Conservation (phyloP, 2,113 vertebrate species). For the Chionodraco myersi region DNA sequence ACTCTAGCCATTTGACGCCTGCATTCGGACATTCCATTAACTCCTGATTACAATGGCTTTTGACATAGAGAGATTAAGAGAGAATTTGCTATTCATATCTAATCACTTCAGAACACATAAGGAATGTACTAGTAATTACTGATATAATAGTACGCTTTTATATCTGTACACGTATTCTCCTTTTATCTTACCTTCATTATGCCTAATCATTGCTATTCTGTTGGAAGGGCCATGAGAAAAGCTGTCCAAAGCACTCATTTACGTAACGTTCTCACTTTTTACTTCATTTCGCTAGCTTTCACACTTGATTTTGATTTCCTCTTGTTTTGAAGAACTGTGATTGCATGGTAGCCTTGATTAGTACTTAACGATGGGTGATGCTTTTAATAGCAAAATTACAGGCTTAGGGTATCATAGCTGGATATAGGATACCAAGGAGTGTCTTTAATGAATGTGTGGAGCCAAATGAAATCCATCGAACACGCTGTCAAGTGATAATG, state of each 20-base stretch:
- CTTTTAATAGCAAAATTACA: constrained; percentile 60
- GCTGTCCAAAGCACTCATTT: constrained; percentile 19
- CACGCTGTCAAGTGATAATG: constrained; percentile 54
- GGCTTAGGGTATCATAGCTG: constrained; percentile 27
- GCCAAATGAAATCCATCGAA: constrained; percentile 56
- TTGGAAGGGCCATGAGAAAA: constrained; percentile 16
- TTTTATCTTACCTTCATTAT: constrained; percentile 42
- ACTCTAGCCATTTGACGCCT: constrained; percentile 2
- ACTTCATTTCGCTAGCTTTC: constrained; percentile 44
- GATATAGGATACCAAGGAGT: constrained; percentile 26
- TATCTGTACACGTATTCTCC: constrained; percentile 21
- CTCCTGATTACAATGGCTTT: constrained; percentile 26
- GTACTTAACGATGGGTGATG: constrained; percentile 53
- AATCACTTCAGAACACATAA: constrained; percentile 49
- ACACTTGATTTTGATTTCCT: constrained; percentile 56
- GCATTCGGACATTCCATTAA: constrained; percentile 25
- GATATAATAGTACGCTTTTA: constrained; percentile 30
- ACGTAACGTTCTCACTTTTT: background rate
- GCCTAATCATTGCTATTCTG: constrained; percentile 56
- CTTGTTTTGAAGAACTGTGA: constrained; percentile 58
- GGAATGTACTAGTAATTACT: constrained; percentile 26
- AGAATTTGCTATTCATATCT: constrained; percentile 25
- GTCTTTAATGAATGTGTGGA: constrained; percentile 41
- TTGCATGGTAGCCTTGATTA: constrained; percentile 58
- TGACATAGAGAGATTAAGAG: constrained; percentile 17